phyloP scores from a whole-genome alignment of 2,113 vertebrate species.

The Nesoenas mayeri region DNA sequence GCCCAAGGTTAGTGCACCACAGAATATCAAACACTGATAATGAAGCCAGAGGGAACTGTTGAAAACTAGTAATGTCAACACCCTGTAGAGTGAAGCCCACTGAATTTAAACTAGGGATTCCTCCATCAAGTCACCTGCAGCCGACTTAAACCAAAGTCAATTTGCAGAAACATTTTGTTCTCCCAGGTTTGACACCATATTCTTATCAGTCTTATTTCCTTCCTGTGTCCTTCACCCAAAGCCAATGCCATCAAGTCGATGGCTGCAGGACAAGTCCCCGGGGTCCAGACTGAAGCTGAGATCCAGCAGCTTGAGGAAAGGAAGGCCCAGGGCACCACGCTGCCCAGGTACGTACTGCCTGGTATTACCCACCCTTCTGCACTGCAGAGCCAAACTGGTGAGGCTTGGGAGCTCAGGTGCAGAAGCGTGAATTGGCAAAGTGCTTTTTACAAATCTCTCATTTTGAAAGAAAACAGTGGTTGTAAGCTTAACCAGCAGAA shows the following conservation, averaged over 20 bases:
- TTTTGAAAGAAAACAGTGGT: rapidly evolving
- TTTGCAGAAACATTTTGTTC: neutral
- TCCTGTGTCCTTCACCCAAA: neutral
- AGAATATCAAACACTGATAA: neutral
- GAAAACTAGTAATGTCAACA: neutral
- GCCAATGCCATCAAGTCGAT: neutral
- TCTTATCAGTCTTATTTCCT: neutral
- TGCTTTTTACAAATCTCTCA: neutral
- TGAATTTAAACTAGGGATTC: neutral
- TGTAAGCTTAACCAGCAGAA: neutral
- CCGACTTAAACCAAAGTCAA: neutral
- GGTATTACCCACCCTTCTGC: neutral
- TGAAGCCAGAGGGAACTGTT: neutral
- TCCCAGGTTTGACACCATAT: neutral
- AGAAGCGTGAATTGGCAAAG: neutral
- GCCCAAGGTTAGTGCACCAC: neutral
- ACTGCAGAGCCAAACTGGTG: rapidly evolving
- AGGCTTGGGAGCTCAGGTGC: neutral
- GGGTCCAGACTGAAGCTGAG: neutral
- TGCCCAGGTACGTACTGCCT: neutral
- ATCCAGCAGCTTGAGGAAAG: neutral
- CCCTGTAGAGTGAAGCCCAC: neutral
- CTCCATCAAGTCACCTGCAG: neutral
- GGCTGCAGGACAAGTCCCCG: rapidly evolving
- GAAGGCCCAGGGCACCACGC: rapidly evolving